Evolutionary conservation across 2,113 vertebrate species (phyloP).

Genomic region (Dicrurus megarhynchus): DNA sequence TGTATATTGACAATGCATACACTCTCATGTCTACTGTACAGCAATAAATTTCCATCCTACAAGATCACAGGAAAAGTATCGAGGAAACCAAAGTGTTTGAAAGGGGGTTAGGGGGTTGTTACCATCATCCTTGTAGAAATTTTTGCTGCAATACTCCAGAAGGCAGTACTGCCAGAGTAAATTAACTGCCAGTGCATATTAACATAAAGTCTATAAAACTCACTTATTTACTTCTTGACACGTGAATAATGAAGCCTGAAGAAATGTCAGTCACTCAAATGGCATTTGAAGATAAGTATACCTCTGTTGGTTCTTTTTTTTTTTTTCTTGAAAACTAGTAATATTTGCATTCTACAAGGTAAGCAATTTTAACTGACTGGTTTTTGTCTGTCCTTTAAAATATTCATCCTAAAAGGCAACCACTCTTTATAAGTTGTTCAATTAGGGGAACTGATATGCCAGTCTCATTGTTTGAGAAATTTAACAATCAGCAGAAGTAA

Average conservation of each 20-base stretch:
- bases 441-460: background rate
- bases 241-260: background rate
- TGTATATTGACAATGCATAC: background rate
- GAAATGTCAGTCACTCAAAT: conserved; percentile 12
- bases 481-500: background rate
- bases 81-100: background rate
- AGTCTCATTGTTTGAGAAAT: background rate
- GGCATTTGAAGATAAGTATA: background rate
- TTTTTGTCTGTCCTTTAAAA: background rate
- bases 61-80: background rate
- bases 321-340: background rate
- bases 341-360: background rate
- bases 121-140: background rate
- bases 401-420: background rate
- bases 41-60: background rate
- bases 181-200: background rate
- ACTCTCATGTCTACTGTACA: background rate
- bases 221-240: conserved; percentile 31
- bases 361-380: background rate
- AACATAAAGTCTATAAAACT: background rate
- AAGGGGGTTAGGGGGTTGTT: background rate
- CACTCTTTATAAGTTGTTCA: background rate
- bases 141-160: background rate
- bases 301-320: background rate
- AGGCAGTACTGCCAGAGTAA: background rate